Base-by-base conservation (phyloP, 2,113 vertebrate species). In the Bubo scandiacus region DNA sequence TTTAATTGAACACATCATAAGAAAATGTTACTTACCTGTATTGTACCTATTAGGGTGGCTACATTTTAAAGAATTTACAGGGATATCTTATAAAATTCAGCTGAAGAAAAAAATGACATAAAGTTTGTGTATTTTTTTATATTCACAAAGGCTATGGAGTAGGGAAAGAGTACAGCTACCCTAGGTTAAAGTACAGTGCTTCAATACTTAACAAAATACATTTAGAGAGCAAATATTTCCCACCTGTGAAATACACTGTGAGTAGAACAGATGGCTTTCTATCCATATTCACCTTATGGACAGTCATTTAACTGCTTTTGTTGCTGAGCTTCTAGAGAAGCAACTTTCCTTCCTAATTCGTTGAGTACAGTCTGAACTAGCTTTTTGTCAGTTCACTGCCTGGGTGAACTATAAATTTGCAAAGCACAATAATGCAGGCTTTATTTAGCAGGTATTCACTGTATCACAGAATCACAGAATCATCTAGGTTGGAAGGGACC, bases 181-280 rank as follows among this genome's bases (percentile, higher is more conserved):
- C 18, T 30, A 52, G 61, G 78, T 79, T 89, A 91, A 97, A 91
- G 78, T 85, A 63, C 70, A 72, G 40, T 63, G 11, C 27, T 91
- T 49, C 57, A 23, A 40, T 61, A 79, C 52, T 43, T 36, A 29
- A 84, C 47, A 91, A 92, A 92, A 87, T 21, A 75, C 36, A 79
- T 71, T 84, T 43, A 51, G 6, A 89, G 40, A 95, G 77, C 42
- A 91, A 95, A 92, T 81, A 91, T 9, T 61, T 43, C 34, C 57
- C 43, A 72, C 13, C 55, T 66, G 49, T 86, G 42, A 92, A 86
- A 91, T 13, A 88, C 30, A 25, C 29, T 34, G 23, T 19, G 30
- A 75, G 57, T 8, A 75, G 70, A 85, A 87, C 94, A 95, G 83
- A 95, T 90, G 91, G 89, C 30, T 89, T 92, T 85, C 77, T 36